A percentile compares a stretch with the other conserved stretches of the same genome.
These are phyloP conservation scores for Lutraria rhynchaena DNA, from an alignment of 1,140 invertebrate species.

Conservation along the genomic window DNA sequence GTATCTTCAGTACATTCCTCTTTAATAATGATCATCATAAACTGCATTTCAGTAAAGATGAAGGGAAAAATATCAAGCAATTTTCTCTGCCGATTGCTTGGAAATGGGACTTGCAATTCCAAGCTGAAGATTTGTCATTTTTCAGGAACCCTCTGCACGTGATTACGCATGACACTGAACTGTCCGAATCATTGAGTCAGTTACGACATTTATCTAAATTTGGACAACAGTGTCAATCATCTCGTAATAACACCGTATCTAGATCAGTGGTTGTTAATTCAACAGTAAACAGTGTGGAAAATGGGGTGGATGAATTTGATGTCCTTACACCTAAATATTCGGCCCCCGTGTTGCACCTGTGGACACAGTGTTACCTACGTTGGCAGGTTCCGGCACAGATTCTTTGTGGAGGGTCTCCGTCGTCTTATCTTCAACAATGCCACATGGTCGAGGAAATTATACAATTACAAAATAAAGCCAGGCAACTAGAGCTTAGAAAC, in stretches of 20 bases:
- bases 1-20: conserved; percentile 95
- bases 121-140: conserved; percentile 70
- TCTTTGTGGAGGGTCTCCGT: conserved; percentile 88
- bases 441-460: conserved; percentile 81
- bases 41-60: conserved; percentile 81
- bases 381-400: conserved; percentile 93
- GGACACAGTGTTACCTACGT: conserved; percentile 94
- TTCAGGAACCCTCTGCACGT: conserved; percentile 80
- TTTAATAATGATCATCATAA: conserved; percentile 87
- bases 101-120: conserved; percentile 79
- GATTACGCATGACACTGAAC: conserved; percentile 61
- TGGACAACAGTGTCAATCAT: conserved; percentile 22
- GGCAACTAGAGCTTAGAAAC: conserved; percentile 60
- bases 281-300: conserved; percentile 13
- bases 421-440: conserved; percentile 85
- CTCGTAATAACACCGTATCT: conserved; percentile 59
- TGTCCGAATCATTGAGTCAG: conserved; percentile 51
- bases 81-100: conserved; percentile 74
- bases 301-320: conserved; percentile 36
- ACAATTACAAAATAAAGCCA: conserved; percentile 72
- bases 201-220: conserved; percentile 7
- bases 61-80: conserved; percentile 62
- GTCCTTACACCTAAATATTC: conserved; percentile 69
- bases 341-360: conserved; percentile 87
- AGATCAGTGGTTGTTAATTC: conserved; percentile 41